Base-by-base conservation (phyloP, 2,888 invertebrate genomes). In the Nomada fabriciana region DNA sequence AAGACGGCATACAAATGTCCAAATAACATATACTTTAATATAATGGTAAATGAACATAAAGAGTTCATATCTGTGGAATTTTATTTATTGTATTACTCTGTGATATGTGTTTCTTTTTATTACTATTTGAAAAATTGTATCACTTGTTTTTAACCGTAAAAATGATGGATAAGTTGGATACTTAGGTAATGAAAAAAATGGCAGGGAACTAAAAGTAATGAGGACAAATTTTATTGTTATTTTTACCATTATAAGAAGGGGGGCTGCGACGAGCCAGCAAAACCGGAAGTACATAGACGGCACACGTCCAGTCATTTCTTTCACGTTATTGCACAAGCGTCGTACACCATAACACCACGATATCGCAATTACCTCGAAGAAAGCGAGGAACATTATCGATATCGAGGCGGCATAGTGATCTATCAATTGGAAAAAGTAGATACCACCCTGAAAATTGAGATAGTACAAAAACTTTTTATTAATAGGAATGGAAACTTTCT, bases 401-500 rank as follows among this genome's bases (percentile, higher is more conserved):
- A 98, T 96, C 61, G 97, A 97, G 23, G 98, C 98, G n/a, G 98
- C 98, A 93, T 98, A 98, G 92, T 97, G 98, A 93, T 98, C 98
- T 95, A 98, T 97, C 86, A 98, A 93, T 95, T 98, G 98, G 93
- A 98, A 98, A 92, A 97, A 96, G 93, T 97, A 98, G 94, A 98
- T 98, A 86, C 98, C 98, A 86, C 98, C 98, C 96, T 97, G 92
- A 55, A 94, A 81, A 23, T 10, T 15, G 18, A 9, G 20, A 5
- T 7, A 15, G 15, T 43, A 10, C 9, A 10, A 13, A 61, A 36
- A 47, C n/a, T 0, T 42, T 36, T 55, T 0, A 18, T 74, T 2
- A 20, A 20, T 50, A 18, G 18, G 36, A 11, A 72, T 68, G 13
- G 0, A 50, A 15, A 43, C 7, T 36, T 36, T 42, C 18, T 25